Conservation (phyloP, 2,888 invertebrate genomes). For the Tetropium fuscum region DNA sequence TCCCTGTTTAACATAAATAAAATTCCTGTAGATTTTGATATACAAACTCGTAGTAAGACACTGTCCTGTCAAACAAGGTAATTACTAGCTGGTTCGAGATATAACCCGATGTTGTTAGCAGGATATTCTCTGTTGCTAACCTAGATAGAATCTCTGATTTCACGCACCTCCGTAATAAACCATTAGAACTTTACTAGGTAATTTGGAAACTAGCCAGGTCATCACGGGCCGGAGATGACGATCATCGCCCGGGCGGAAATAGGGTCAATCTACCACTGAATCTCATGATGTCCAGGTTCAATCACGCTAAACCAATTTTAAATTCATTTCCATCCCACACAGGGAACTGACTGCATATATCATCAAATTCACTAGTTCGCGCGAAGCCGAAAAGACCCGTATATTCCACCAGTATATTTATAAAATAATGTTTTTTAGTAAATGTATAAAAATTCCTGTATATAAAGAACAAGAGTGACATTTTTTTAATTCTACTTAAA, state of each 20-base stretch:
- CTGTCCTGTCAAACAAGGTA: conserved; percentile 3
- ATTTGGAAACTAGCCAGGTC: conserved; percentile 43
- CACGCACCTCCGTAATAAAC: conserved; percentile 10
- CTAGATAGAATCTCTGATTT: neutral
- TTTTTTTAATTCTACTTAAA: too few relatives aligned
- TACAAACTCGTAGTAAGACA: too few relatives aligned
- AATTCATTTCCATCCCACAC: conserved; percentile 27
- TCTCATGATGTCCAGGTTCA: conserved; percentile 18
- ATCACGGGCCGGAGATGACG: conserved; percentile 54
- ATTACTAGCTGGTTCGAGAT: conserved; percentile 1
- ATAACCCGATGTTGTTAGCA: neutral
- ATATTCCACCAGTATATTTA: too few relatives aligned
- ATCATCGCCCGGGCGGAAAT: conserved; percentile 47
- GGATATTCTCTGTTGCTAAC: conserved; percentile 9
- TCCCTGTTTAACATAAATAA: too few relatives aligned
- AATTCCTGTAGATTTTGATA: neutral
- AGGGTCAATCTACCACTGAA: conserved; percentile 40
- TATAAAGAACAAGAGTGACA: too few relatives aligned
- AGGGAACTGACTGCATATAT: conserved; percentile 14
- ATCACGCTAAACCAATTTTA: conserved; percentile 33
- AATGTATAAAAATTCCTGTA: too few relatives aligned
- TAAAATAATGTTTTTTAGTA: too few relatives aligned
- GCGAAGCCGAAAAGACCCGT: too few relatives aligned
- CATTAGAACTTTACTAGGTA: conserved; percentile 19
- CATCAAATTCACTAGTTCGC: too few relatives aligned